Base-by-base conservation (phyloP, 2,113 vertebrate species). In the Trematomus loennbergii region DNA sequence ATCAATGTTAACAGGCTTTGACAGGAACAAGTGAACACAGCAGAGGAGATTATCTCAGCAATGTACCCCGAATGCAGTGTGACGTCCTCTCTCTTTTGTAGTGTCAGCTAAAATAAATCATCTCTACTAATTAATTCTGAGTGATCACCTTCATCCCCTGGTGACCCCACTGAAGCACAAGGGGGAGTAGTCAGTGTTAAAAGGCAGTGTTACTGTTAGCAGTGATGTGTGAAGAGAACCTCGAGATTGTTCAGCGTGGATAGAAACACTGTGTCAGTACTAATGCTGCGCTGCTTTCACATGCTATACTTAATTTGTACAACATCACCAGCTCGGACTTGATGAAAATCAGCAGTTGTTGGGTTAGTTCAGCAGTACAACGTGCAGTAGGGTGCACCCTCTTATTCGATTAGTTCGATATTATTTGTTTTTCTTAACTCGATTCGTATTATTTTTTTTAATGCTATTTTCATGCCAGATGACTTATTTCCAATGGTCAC, bases 91-190 rank as follows among this genome's bases (percentile, higher is more conserved):
- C 68, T 72, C 53, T 25, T 11, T 13, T 85, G 67, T 69, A 29
- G 62, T 66, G 82, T 63, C 55, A 67, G 46, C 13, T 29, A 54
- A n/a, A 81, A 72, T 68, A 78, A 79, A 84, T 78, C 64, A 81
- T 83, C 76, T 58, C 54, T 50, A 13, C 77, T 72, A 80, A 89
- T 86, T 84, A n/a, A 75, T 73, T 81, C 78, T 85, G 79, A 86
- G 50, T 61, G 69, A 83, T 86, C 59, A 78, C 83, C 72, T 78
- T 69, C 54, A 55, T 79, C 15, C 84, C 57, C 40, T 4, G 53
- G 25, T 71, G 69, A 64, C 62, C 54, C 45, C 55, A 40, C 58
- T 73, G 66, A 50, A 43, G 57, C 69, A 67, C 69, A 76, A 40
- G 43, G 45, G 69, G 65, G 81, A 75, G 53, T 22, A 50, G 58